Conservation (phyloP, 2,113 vertebrate genomes). For the Albula glossodonta region DNA sequence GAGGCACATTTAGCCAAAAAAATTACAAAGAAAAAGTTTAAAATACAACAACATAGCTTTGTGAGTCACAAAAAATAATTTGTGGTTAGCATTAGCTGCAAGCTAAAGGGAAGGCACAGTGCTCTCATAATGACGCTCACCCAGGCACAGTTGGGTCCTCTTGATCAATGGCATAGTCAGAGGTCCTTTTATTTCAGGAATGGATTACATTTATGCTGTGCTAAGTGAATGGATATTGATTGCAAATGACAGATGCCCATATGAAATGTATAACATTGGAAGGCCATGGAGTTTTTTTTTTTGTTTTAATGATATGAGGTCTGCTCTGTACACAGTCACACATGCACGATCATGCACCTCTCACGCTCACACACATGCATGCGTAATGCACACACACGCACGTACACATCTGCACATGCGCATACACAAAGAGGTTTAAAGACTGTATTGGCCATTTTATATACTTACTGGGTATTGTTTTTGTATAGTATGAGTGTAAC, state of each 20-base stretch:
- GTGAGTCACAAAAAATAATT: neutral
- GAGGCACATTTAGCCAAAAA: no score
- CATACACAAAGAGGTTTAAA: neutral
- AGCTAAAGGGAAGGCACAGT: neutral
- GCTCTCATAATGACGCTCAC: neutral
- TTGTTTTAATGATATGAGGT: neutral
- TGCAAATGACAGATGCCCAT: conserved; percentile 7
- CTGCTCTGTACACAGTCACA: neutral
- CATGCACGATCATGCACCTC: neutral
- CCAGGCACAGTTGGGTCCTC: neutral
- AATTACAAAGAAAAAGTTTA: neutral
- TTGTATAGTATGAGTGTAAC: no score
- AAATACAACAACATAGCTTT: neutral
- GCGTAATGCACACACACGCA: neutral
- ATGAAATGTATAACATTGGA: neutral
- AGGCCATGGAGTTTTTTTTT: neutral
- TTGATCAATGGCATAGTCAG: neutral
- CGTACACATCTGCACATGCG: neutral
- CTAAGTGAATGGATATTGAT: neutral
- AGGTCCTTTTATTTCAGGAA: neutral
- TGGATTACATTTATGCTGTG: neutral
- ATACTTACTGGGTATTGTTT: no score
- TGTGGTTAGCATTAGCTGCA: neutral
- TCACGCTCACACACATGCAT: neutral
- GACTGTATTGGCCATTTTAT: no score